Conservation (phyloP, 2,888 invertebrate genomes). For the Drosophila putrida region DNA sequence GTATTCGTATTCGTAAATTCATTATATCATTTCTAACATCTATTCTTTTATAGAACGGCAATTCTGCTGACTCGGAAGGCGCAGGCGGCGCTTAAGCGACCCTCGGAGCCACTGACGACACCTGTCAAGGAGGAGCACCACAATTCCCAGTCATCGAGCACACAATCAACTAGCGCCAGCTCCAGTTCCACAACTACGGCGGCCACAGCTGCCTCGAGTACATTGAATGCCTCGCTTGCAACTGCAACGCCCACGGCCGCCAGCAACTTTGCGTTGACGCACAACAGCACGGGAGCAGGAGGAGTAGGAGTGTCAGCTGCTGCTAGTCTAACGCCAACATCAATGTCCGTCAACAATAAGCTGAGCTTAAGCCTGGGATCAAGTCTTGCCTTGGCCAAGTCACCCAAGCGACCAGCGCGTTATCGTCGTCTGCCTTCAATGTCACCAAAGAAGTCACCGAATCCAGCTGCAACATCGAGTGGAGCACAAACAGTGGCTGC, state of each 20-base stretch:
- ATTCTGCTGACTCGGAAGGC: slow-evolving; percentile 92
- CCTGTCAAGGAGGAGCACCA: slow-evolving; percentile 83
- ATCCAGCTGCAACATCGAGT: slow-evolving; percentile 55
- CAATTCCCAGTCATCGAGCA: slow-evolving; percentile 72
- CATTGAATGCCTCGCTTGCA: slow-evolving; percentile 52
- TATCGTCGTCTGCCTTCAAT: slow-evolving; percentile 83
- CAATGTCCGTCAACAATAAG: slow-evolving; percentile 72
- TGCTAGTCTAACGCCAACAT: slow-evolving; percentile 60
- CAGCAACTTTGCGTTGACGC: slow-evolving; percentile 60
- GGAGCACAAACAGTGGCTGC: slow-evolving; percentile 9
- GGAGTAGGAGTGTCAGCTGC: slow-evolving; percentile 53
- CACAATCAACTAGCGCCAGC: slow-evolving; percentile 66
- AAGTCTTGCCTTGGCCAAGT: slow-evolving; percentile 69
- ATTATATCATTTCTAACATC: background rate
- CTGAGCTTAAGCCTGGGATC: slow-evolving; percentile 61
- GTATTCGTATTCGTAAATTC: background rate
- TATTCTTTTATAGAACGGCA: slow-evolving; percentile 87
- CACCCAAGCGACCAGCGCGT: slow-evolving; percentile 83
- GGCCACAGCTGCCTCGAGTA: slow-evolving; percentile 68
- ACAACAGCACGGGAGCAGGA: slow-evolving; percentile 56
- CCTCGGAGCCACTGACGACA: slow-evolving; percentile 78
- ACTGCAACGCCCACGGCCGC: slow-evolving; percentile 49
- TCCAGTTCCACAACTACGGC: slow-evolving; percentile 61
- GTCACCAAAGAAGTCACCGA: slow-evolving; percentile 84
- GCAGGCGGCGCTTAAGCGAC: slow-evolving; percentile 86